Evolutionary conservation across 2,113 vertebrate genomes (phyloP), one percentile per base, ranked within the genome.

Genomic region (Cacatua alba): DNA sequence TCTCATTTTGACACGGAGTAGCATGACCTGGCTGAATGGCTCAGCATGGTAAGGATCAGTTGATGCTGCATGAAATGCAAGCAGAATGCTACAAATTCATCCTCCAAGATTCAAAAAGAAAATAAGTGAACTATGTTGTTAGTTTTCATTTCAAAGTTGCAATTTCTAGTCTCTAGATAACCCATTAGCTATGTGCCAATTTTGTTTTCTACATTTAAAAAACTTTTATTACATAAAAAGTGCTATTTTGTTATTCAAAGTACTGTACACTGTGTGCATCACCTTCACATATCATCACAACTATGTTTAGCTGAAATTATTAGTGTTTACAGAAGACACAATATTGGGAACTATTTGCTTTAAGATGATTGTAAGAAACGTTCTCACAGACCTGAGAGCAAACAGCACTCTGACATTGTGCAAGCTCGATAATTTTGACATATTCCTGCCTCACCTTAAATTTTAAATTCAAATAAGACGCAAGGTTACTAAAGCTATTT

Each of bases 211-310:
- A 41, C 19, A 7, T n/a, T 48, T 24, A 35, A 57, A 57, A 46
- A 57, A 19, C 5, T 43, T 70, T 5, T 49, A 37, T 28, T 63
- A 63, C 2, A 52, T 9, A 29, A 44, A 11, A 92, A 82, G 8
- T 31, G 39, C 3, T 35, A 11, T 29, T 75, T 75, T 76, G 18
- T 29, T 82, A 63, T 52, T 43, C 49, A 25, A 74, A 82, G 28
- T 12, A 90, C 13, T 1, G 0, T 43, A 53, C 16, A 21, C 3
- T 17, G n/a, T 1, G 5, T 23, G 44, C n/a, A 71, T 8, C 31
- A 46, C 10, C 25, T 49, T 63, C 63, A 48, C 11, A 11, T 52
- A 71, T 11, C 14, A 53, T 3, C 24, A 44, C 23, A 84, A 11
- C 26, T 44, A 37, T 6, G 19, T 13, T 48, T 31, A 82, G 25